Conservation (phyloP, 2,113 vertebrate genomes). For the Eulemur rufifrons region DNA sequence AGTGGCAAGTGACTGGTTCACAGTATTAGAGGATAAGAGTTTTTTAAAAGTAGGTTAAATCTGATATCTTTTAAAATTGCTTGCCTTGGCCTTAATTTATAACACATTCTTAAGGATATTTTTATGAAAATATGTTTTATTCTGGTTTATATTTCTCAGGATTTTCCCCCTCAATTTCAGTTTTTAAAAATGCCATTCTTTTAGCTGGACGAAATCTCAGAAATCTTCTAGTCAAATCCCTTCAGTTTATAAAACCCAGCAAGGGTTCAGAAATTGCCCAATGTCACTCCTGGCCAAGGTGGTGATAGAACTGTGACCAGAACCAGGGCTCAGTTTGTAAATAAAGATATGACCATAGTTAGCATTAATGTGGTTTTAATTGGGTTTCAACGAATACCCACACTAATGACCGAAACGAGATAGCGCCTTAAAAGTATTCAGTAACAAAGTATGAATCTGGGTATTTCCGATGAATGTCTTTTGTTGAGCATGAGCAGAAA, state of each 20-base stretch:
- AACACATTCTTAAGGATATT: slow-evolving; percentile 15
- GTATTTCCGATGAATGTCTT: background rate
- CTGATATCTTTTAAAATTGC: background rate
- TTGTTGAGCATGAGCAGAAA: background rate
- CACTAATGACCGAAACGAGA: background rate
- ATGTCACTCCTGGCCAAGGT: background rate
- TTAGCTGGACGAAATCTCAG: background rate
- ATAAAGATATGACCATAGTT: background rate
- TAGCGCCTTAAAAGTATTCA: background rate
- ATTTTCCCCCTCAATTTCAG: background rate
- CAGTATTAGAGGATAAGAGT: background rate
- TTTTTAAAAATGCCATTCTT: background rate
- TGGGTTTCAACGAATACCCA: background rate
- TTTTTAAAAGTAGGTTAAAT: background rate
- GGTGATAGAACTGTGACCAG: background rate
- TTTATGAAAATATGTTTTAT: slow-evolving; percentile 31
- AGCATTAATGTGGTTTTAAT: background rate
- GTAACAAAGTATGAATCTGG: background rate
- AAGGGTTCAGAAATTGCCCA: background rate
- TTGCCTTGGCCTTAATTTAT: slow-evolving; percentile 7
- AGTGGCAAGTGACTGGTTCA: background rate
- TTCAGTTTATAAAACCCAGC: background rate
- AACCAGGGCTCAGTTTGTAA: background rate
- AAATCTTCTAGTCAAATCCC: background rate
- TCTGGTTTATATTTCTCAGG: slow-evolving; percentile 2